These are phyloP conservation scores for Halocynthia roretzi DNA, from an alignment of 23 tunicate species.

Conservation along the genomic window DNA sequence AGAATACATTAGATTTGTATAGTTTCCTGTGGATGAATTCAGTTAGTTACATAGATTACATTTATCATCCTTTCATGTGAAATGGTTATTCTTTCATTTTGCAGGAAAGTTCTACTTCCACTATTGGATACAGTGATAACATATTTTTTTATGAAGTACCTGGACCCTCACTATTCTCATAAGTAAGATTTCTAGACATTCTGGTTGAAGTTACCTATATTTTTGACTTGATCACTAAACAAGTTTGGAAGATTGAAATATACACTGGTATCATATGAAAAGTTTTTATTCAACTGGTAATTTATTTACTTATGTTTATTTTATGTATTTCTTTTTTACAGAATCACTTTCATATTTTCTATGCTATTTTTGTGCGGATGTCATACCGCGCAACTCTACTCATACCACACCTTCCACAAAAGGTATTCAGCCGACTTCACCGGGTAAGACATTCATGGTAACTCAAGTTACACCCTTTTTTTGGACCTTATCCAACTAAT, in stretches of 20 bases:
- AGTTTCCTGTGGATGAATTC: too few relatives aligned
- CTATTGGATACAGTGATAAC: conserved; percentile 5
- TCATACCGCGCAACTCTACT: conserved; percentile 25
- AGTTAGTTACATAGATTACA: too few relatives aligned
- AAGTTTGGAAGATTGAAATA: too few relatives aligned
- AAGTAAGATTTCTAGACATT: conserved; percentile 6
- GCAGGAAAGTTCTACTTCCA: conserved; percentile 10
- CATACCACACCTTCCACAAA: background rate
- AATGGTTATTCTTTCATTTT: background rate
- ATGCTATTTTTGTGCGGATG: conserved; percentile 41
- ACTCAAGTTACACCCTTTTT: too few relatives aligned
- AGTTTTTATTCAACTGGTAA: too few relatives aligned
- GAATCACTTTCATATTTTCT: conserved; percentile 43
- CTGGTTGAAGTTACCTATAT: too few relatives aligned
- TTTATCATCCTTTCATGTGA: too few relatives aligned
- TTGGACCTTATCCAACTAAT: too few relatives aligned
- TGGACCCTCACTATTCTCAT: conserved; percentile 22
- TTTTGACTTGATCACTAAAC: too few relatives aligned
- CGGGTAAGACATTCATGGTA: conserved; percentile 30
- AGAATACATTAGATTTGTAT: background rate
- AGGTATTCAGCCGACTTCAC: conserved; percentile 47
- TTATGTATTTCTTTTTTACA: background rate
- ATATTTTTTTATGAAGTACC: conserved; percentile 11
- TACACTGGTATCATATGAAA: too few relatives aligned
- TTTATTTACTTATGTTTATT: background rate